These are phyloP conservation scores for Limonius californicus DNA, from an alignment of 1,140 invertebrate genomes.

Conservation along the genomic window DNA sequence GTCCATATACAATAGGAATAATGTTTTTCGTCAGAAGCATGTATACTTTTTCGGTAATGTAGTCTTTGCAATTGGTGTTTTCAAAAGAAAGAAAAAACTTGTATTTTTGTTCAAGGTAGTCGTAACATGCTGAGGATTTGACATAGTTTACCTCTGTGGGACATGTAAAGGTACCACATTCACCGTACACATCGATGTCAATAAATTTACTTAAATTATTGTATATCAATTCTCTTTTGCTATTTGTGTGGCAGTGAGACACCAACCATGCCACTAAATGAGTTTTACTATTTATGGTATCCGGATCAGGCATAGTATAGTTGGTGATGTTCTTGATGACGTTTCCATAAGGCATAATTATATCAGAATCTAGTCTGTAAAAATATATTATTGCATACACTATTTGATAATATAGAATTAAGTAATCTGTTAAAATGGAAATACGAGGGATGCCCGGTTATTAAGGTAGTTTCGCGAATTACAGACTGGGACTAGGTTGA, in stretches of 20 bases:
- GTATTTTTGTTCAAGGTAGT: constrained; percentile 51
- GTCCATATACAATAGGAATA: constrained; percentile 54
- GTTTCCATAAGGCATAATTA: constrained; percentile 58
- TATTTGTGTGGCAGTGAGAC: constrained; percentile 56
- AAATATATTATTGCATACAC: too few relatives aligned
- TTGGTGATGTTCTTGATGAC: constrained; percentile 39
- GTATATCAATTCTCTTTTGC: constrained; percentile 53
- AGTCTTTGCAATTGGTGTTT: constrained; percentile 59
- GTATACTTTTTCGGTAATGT: constrained; percentile 63
- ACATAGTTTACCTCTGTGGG: constrained; percentile 27
- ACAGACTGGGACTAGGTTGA: too few relatives aligned
- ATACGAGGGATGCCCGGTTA: too few relatives aligned
- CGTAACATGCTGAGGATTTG: constrained; percentile 45
- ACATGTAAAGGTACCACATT: constrained; percentile 51
- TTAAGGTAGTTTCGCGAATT: too few relatives aligned
- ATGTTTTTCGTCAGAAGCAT: constrained; percentile 47
- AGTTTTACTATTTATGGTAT: constrained; percentile 40
- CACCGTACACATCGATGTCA: constrained; percentile 63
- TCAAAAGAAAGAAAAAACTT: constrained; percentile 68
- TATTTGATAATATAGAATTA: too few relatives aligned
- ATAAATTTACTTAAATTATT: constrained; percentile 54
- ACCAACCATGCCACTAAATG: constrained; percentile 58
- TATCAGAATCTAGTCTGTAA: constrained; percentile 57
- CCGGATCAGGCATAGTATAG: constrained; percentile 33
- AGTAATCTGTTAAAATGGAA: too few relatives aligned